Evolutionary conservation across 2,797 vertebrate species (phyloP).

Genomic region (Chelon labrosus): DNA sequence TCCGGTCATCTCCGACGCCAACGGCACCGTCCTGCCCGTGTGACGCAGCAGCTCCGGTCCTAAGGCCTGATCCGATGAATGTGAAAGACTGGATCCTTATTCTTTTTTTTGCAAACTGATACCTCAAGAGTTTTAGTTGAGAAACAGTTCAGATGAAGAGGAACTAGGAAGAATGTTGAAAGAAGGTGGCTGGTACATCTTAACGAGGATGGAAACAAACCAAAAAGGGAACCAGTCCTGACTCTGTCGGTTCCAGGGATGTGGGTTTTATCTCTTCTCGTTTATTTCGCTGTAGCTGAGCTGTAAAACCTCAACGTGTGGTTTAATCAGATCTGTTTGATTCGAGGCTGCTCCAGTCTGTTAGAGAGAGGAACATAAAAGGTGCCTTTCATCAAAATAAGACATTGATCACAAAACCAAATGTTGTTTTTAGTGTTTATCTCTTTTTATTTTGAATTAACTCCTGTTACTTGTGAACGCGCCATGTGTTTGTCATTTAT

Average conservation of each 20-base stretch:
- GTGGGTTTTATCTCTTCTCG: not conserved
- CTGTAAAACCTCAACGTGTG: conserved; percentile 19
- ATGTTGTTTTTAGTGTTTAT: not conserved
- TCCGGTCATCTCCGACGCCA: conserved; percentile 25
- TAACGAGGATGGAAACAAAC: conserved; percentile 16
- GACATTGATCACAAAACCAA: not conserved
- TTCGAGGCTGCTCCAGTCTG: conserved; percentile 5
- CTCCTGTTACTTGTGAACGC: not conserved
- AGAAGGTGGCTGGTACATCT: conserved; percentile 74
- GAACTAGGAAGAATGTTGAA: conserved; percentile 52
- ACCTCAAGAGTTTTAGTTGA: conserved; percentile 44
- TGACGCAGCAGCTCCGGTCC: conserved; percentile 36
- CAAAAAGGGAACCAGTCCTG: conserved; percentile 45
- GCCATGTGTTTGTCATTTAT: conserved; percentile 1
- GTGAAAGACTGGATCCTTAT: not conserved
- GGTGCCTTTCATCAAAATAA: conserved; percentile 39
- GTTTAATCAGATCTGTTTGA: conserved; percentile 10
- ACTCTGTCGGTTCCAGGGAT: conserved; percentile 13
- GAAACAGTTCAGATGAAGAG: conserved; percentile 25
- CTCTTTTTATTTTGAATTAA: not conserved
- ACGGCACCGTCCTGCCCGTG: conserved; percentile 38
- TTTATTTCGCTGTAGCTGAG: conserved; percentile 23
- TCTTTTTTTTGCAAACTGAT: conserved; percentile 3
- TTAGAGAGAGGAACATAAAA: not conserved
- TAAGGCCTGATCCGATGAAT: conserved; percentile 7